phyloP scores from a whole-genome alignment of 1,140 invertebrate genomes.

The Gryllus bimaculatus region DNA sequence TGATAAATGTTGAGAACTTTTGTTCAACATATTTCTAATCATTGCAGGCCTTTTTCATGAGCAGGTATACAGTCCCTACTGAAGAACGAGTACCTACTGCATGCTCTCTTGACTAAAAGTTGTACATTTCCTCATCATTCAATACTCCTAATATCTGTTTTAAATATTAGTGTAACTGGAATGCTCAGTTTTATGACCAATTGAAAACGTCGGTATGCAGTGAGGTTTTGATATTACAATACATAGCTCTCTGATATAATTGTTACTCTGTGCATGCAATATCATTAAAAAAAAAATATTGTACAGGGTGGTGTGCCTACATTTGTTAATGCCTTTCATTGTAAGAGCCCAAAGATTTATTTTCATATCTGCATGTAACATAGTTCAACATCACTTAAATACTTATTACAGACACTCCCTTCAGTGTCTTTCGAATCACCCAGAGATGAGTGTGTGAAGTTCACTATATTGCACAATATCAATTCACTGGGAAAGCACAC shows the following conservation, averaged over 20 bases:
- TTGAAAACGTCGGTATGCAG: not conserved
- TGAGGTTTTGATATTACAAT: not conserved
- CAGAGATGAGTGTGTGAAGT: too few relatives aligned
- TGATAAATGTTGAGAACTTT: not conserved
- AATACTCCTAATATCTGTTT: not conserved
- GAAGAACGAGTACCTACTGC: not conserved
- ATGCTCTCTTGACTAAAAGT: not conserved
- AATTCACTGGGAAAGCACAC: not conserved
- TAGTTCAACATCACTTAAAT: not conserved
- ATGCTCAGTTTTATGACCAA: not conserved
- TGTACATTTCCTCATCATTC: not conserved
- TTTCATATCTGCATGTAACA: not conserved
- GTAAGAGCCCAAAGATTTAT: not conserved
- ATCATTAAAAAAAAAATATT: not conserved
- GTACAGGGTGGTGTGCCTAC: not conserved
- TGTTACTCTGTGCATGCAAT: not conserved
- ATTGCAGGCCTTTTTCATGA: not conserved
- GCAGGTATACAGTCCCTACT: not conserved
- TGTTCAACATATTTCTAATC: not conserved
- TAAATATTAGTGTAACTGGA: not conserved
- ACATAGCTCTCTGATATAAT: not conserved
- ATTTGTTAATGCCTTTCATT: not conserved
- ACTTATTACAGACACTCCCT: not conserved
- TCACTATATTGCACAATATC: too few relatives aligned
- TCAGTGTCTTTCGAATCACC: not conserved